Conservation (phyloP, 2,797 vertebrate species). For the Steatocranus sp. region DNA sequence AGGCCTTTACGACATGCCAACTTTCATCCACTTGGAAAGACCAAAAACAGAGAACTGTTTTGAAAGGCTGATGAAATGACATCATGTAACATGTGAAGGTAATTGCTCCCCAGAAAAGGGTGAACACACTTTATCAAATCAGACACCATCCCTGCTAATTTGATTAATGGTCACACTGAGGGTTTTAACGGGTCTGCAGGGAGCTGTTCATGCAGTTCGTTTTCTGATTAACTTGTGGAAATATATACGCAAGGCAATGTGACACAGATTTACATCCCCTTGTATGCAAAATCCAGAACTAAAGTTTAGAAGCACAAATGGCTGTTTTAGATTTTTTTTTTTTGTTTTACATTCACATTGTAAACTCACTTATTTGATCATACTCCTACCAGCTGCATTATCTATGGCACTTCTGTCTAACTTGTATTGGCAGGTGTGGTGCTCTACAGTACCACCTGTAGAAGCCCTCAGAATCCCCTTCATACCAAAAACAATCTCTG, state of each 20-base stretch:
- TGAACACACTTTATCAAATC: conserved; percentile 27
- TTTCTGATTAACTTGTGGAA: conserved; percentile 14
- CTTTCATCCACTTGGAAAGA: conserved; percentile 25
- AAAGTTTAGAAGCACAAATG: not conserved
- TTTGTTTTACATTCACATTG: not conserved
- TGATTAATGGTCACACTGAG: conserved; percentile 49
- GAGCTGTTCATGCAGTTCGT: conserved; percentile 10
- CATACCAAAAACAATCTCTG: conserved; percentile 36
- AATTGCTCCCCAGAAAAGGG: conserved; percentile 28
- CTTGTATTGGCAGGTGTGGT: conserved; percentile 6
- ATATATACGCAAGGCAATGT: not conserved
- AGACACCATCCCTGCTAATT: conserved; percentile 30
- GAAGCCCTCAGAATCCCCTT: conserved; percentile 3
- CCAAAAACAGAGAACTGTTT: not conserved
- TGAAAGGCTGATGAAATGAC: conserved; percentile 37
- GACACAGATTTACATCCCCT: not conserved
- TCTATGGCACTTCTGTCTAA: not conserved
- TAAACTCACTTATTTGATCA: not conserved
- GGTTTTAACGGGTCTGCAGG: conserved; percentile 27
- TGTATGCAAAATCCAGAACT: not conserved
- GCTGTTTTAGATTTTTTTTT: not conserved
- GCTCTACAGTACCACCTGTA: conserved; percentile 22
- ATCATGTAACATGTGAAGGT: conserved; percentile 29
- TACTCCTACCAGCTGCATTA: not conserved
- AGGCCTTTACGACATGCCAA: conserved; percentile 25